phyloP scores from a whole-genome alignment of 2,113 vertebrate species.

The Phyllostomus hastatus region DNA sequence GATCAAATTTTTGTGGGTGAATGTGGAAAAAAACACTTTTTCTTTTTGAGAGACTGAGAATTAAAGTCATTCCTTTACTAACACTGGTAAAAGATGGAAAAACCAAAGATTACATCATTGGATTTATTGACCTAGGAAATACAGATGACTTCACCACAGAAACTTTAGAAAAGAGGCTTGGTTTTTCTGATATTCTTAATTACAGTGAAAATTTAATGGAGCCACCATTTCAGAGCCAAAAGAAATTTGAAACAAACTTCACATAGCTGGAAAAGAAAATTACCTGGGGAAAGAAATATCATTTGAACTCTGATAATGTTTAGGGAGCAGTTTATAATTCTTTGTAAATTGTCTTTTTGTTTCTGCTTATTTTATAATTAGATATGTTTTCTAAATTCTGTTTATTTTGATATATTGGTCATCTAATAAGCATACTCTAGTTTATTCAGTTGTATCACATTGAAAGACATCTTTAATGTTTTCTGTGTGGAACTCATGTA shows the following conservation, averaged over 20 bases:
- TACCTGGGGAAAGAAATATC: conserved; percentile 91
- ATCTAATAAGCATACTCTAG: conserved; percentile 74
- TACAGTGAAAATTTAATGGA: conserved; percentile 97
- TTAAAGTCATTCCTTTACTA: conserved; percentile 94
- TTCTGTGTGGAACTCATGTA: conserved; percentile 69
- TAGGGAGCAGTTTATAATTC: conserved; percentile 77
- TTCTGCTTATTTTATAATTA: conserved; percentile 79
- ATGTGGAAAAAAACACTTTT: conserved; percentile 97
- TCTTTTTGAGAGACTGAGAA: conserved; percentile 92
- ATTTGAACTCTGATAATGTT: conserved; percentile 95
- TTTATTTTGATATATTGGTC: conserved; percentile 75
- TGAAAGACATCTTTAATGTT: conserved; percentile 67
- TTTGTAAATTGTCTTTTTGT: conserved; percentile 76
- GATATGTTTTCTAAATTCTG: conserved; percentile 78
- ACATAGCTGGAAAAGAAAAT: conserved; percentile 97
- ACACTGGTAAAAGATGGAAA: conserved; percentile 94
- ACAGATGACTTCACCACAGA: conserved; percentile 96
- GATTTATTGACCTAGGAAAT: conserved; percentile 94
- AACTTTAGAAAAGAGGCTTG: conserved; percentile 94
- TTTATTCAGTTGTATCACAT: conserved; percentile 75
- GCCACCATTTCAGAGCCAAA: conserved; percentile 87
- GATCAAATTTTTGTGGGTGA: conserved; percentile 96
- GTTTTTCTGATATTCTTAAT: conserved; percentile 90
- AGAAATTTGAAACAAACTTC: conserved; percentile 89
- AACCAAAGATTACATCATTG: conserved; percentile 94